A percentile compares a stretch with the other conserved stretches of the same genome.
Evolutionary conservation across 2,797 vertebrate species (phyloP).

Genomic region (Pseudomugil gertrudae): DNA sequence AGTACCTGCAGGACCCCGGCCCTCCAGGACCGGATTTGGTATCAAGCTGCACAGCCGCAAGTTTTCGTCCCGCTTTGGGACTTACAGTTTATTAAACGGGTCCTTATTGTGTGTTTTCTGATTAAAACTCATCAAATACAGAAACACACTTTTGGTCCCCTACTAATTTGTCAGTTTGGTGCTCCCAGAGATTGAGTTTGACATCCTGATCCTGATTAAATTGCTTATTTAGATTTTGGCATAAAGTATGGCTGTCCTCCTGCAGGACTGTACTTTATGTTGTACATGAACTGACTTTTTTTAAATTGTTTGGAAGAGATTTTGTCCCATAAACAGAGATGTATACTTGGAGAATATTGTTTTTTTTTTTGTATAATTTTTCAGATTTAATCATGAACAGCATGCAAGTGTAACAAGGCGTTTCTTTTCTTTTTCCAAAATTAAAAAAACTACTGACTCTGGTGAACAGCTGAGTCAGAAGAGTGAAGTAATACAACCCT

Average conservation of each 20-base stretch:
- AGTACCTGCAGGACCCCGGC: too few species aligned
- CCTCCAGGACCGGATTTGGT: too few species aligned
- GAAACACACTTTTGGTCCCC: conserved; percentile 8
- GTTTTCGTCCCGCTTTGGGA: background rate
- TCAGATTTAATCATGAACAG: background rate
- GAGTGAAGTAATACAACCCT: background rate
- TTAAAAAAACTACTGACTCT: too few species aligned
- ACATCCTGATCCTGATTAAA: conserved; percentile 16
- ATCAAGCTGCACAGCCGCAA: background rate
- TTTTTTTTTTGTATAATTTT: background rate
- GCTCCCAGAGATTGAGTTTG: conserved; percentile 31
- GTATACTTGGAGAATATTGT: background rate
- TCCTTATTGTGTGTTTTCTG: conserved; percentile 18
- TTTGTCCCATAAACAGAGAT: background rate
- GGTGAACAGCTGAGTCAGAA: background rate
- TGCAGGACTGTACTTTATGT: background rate
- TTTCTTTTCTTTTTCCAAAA: background rate
- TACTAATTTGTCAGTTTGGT: conserved; percentile 13
- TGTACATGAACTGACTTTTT: background rate
- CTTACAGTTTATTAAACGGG: background rate
- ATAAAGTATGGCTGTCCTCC: conserved; percentile 8
- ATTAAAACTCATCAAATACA: conserved; percentile 9
- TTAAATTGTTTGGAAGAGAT: background rate
- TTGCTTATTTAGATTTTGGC: conserved; percentile 16
- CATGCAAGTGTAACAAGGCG: background rate